Evolutionary conservation across 1,140 invertebrate species (phyloP).

Genomic region (Neuroterus valhalla): DNA sequence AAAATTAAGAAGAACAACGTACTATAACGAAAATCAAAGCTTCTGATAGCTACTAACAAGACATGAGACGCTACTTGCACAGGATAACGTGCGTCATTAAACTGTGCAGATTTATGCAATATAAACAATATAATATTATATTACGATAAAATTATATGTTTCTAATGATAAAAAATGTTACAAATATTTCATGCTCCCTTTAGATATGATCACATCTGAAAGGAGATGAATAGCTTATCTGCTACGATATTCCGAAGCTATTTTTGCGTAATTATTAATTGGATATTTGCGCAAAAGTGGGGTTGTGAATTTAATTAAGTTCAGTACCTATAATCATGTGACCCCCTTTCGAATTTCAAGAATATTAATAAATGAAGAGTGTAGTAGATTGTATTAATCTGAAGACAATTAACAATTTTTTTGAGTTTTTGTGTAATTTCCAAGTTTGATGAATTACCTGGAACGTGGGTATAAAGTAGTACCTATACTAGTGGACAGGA

Average conservation of each 20-base stretch:
- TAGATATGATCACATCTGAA: too few relatives aligned
- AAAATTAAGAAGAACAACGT: background rate
- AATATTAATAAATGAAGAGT: background rate
- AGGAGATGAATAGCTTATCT: too few relatives aligned
- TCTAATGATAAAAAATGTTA: slow-evolving; percentile 7
- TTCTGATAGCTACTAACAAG: background rate
- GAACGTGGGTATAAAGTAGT: too few relatives aligned
- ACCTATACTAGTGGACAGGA: too few relatives aligned
- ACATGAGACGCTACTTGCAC: background rate
- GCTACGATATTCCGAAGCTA: background rate
- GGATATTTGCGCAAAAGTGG: background rate
- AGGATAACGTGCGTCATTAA: slow-evolving; percentile 17
- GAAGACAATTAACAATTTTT: too few relatives aligned
- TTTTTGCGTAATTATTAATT: slow-evolving; percentile 2
- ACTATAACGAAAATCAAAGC: background rate
- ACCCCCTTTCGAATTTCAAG: slow-evolving; percentile 12
- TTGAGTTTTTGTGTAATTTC: too few relatives aligned
- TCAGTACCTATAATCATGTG: background rate
- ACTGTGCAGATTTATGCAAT: slow-evolving; percentile 22
- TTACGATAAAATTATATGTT: slow-evolving; percentile 15
- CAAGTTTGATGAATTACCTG: too few relatives aligned
- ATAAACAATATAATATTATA: background rate
- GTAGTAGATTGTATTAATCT: too few relatives aligned
- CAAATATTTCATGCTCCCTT: background rate
- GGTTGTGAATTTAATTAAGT: slow-evolving; percentile 1